phyloP scores from a whole-genome alignment of 2,113 vertebrate genomes.

The Mustelus asterias region DNA sequence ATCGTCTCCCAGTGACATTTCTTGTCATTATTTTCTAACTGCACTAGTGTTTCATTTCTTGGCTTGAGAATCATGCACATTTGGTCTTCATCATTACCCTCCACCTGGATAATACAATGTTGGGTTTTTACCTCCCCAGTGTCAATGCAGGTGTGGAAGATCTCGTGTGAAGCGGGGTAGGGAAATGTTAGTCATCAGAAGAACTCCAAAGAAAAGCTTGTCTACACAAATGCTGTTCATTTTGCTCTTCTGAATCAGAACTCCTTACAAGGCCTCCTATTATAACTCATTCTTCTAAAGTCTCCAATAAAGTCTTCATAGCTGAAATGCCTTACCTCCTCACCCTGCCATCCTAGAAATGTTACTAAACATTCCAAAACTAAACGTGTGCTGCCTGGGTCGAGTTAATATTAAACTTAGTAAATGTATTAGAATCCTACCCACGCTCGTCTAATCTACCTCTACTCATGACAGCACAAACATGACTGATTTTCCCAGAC shows the following conservation, averaged over 20 bases:
- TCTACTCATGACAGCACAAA: background rate
- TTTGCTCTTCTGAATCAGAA: background rate
- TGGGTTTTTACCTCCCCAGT: background rate
- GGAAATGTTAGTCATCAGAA: background rate
- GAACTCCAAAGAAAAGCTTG: background rate
- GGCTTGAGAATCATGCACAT: background rate
- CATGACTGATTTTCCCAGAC: background rate
- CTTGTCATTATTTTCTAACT: background rate
- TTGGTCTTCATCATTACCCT: background rate
- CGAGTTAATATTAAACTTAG: background rate
- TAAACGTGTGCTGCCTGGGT: background rate
- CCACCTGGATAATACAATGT: background rate
- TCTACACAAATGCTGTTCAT: background rate
- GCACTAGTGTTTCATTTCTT: background rate
- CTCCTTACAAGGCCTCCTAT: background rate
- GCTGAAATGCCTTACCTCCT: background rate
- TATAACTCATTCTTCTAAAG: background rate
- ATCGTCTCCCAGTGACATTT: background rate
- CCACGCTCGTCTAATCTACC: background rate
- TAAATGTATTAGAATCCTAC: background rate
- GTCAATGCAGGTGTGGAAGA: background rate
- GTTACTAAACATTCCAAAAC: background rate
- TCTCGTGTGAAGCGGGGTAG: background rate
- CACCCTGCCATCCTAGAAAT: background rate
- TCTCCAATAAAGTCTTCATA: background rate